Evolutionary conservation across 2,113 vertebrate species (phyloP).

Genomic region (Tachycineta bicolor): DNA sequence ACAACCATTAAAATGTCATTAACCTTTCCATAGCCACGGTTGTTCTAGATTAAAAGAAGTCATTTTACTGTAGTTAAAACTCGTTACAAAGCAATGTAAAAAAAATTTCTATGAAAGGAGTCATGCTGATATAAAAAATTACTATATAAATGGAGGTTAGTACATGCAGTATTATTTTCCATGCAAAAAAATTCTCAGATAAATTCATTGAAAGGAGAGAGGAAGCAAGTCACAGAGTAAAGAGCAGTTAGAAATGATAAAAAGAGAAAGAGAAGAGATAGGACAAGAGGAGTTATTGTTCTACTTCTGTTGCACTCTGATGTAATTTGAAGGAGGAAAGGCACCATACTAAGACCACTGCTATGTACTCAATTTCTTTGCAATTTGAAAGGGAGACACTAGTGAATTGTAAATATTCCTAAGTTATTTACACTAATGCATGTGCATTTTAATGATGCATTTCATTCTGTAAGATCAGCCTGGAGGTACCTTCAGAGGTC

Average conservation of each 20-base stretch:
- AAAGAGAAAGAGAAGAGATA: not conserved
- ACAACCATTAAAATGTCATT: not conserved
- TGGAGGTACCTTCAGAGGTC: not conserved
- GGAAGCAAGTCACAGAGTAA: not conserved
- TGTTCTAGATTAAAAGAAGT: not conserved
- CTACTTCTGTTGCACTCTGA: not conserved
- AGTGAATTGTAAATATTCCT: not conserved
- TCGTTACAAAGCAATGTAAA: not conserved
- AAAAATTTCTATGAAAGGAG: not conserved
- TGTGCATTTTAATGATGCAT: not conserved
- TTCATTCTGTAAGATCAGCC: not conserved
- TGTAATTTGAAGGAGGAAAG: not conserved
- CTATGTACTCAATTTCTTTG: not conserved
- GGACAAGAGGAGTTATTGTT: not conserved
- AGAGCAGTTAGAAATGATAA: not conserved
- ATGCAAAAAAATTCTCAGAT: not conserved
- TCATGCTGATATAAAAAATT: not conserved
- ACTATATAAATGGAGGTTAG: not conserved
- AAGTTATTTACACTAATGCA: not conserved
- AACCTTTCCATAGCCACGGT: not conserved
- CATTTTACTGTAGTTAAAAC: not conserved
- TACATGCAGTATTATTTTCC: not conserved
- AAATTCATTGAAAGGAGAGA: not conserved
- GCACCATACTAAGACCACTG: not conserved
- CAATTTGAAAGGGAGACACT: not conserved